phyloP scores from a whole-genome alignment of 2,888 invertebrate genomes.

The Volucella bombylans region DNA sequence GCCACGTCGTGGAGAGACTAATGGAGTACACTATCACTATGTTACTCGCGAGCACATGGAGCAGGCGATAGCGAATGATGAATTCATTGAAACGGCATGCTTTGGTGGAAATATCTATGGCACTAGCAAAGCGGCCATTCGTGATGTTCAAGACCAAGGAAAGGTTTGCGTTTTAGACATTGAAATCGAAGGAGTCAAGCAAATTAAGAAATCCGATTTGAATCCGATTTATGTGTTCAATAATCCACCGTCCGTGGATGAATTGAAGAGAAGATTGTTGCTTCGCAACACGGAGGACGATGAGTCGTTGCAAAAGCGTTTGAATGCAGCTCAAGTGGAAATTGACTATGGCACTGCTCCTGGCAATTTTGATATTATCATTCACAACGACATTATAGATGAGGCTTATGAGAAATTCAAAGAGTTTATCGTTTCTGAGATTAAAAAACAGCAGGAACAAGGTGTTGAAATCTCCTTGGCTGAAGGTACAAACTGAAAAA shows the following conservation, averaged over 20 bases:
- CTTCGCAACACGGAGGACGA: slow-evolving; percentile 95
- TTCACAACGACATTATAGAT: slow-evolving; percentile 92
- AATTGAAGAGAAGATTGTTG: slow-evolving; percentile 88
- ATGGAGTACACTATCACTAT: slow-evolving; percentile 94
- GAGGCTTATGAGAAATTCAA: slow-evolving; percentile 90
- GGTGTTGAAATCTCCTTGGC: slow-evolving; percentile 80
- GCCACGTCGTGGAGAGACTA: slow-evolving; percentile 89
- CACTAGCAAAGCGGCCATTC: slow-evolving; percentile 94
- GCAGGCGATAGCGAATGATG: slow-evolving; percentile 88
- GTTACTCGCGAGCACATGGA: slow-evolving; percentile 90
- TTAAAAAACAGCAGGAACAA: slow-evolving; percentile 84
- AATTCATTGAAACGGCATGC: slow-evolving; percentile 95
- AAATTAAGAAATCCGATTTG: slow-evolving; percentile 91
- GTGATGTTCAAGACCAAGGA: slow-evolving; percentile 89
- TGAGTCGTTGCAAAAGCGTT: slow-evolving; percentile 90
- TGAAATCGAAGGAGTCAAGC: slow-evolving; percentile 96
- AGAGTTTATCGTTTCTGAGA: slow-evolving; percentile 87
- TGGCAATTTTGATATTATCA: slow-evolving; percentile 91
- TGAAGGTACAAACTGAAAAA: slow-evolving; percentile 14
- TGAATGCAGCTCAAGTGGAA: slow-evolving; percentile 90
- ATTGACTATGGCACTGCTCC: slow-evolving; percentile 90
- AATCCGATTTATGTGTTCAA: slow-evolving; percentile 94
- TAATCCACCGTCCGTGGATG: slow-evolving; percentile 93
- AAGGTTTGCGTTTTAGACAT: slow-evolving; percentile 97
- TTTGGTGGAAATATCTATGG: slow-evolving; percentile 98